Conservation (phyloP, 2,888 invertebrate species). For the Microctonus hyperodae region DNA sequence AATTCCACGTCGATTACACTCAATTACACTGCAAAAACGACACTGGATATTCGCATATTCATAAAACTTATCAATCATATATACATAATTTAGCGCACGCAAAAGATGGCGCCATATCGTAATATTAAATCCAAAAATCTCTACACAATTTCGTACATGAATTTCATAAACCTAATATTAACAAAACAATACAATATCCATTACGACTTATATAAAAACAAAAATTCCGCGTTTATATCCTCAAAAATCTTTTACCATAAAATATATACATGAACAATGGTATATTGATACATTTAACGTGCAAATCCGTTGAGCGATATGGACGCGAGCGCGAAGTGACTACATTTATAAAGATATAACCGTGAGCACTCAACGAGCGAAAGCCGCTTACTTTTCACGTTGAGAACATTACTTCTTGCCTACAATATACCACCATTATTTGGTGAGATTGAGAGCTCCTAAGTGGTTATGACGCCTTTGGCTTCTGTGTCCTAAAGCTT, state of each 20-base stretch:
- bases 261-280: slow-evolving; percentile 12
- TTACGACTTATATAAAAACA: background rate
- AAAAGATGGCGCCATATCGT: too few species aligned
- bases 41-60: too few species aligned
- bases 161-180: too few species aligned
- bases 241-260: background rate
- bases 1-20: too few species aligned
- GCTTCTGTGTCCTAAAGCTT: slow-evolving; percentile 55
- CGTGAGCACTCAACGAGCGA: slow-evolving; percentile 52
- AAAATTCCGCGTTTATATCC: background rate
- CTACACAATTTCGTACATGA: too few species aligned
- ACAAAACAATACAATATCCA: background rate
- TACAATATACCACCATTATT: slow-evolving; percentile 34
- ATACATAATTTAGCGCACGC: too few species aligned
- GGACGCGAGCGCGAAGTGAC: slow-evolving; percentile 50
- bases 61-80: too few species aligned
- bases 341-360: slow-evolving; percentile 64
- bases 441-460: slow-evolving; percentile 49
- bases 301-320: slow-evolving; percentile 47
- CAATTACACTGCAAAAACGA: too few species aligned
- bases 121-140: too few species aligned
- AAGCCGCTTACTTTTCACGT: slow-evolving; percentile 59
- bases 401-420: slow-evolving; percentile 47
- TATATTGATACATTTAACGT: slow-evolving; percentile 5
- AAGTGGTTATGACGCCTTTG: slow-evolving; percentile 61